phyloP scores from a whole-genome alignment of 2,888 invertebrate species.

The Anaspis maculata region DNA sequence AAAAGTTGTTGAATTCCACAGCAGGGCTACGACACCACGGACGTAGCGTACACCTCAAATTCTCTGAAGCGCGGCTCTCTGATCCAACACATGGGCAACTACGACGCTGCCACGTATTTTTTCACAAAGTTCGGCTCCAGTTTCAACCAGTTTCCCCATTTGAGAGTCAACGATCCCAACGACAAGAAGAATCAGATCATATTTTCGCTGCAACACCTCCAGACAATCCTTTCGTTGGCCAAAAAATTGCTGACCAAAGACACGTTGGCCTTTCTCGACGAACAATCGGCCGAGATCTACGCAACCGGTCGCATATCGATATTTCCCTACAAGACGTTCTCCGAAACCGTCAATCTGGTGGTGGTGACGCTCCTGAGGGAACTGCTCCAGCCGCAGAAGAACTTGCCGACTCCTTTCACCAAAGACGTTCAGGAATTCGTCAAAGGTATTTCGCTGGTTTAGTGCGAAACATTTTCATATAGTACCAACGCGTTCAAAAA shows the following conservation, averaged over 20 bases:
- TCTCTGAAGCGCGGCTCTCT: slow-evolving; percentile 28
- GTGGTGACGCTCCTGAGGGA: slow-evolving; percentile 88
- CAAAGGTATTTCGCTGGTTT: no score
- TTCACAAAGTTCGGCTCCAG: slow-evolving; percentile 89
- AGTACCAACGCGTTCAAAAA: no score
- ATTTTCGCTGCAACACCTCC: slow-evolving; percentile 69
- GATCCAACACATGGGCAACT: slow-evolving; percentile 32
- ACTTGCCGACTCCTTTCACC: slow-evolving; percentile 82
- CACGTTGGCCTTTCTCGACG: slow-evolving; percentile 66
- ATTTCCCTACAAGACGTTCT: slow-evolving; percentile 91
- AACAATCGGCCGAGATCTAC: slow-evolving; percentile 73
- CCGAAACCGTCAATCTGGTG: slow-evolving; percentile 88
- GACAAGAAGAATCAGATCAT: slow-evolving; percentile 56
- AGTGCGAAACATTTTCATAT: slow-evolving; percentile 21
- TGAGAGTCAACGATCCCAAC: slow-evolving; percentile 66
- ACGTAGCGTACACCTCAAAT: slow-evolving; percentile 29
- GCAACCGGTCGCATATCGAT: slow-evolving; percentile 59
- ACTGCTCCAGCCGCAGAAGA: slow-evolving; percentile 81
- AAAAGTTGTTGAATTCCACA: no score
- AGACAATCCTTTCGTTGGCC: slow-evolving; percentile 69
- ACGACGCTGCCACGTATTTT: slow-evolving; percentile 77
- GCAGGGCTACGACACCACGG: slow-evolving; percentile 33
- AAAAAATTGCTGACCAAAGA: slow-evolving; percentile 84
- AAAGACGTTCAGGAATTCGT: slow-evolving; percentile 70
- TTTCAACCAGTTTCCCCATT: slow-evolving; percentile 82